Conservation (phyloP, 2,113 vertebrate genomes). For the Montifringilla adamsi region DNA sequence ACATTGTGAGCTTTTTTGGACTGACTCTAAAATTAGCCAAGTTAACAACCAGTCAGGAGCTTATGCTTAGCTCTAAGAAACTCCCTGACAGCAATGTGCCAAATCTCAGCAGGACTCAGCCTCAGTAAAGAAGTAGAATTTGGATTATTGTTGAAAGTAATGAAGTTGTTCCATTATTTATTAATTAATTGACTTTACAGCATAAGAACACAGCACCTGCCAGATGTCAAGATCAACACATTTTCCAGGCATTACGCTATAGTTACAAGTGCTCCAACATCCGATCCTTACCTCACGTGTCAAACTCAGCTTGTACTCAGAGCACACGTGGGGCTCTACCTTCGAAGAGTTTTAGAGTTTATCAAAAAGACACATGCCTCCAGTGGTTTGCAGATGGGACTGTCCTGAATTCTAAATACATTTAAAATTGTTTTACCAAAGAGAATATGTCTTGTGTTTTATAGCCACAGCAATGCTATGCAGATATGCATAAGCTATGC, state of each 20-base stretch:
- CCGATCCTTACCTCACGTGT: background rate
- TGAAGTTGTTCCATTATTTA: background rate
- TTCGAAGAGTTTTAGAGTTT: background rate
- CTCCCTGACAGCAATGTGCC: background rate
- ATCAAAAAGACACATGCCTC: background rate
- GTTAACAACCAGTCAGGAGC: background rate
- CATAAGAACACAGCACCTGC: background rate
- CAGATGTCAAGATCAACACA: background rate
- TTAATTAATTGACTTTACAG: background rate
- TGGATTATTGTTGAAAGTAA: background rate
- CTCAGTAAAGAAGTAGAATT: background rate
- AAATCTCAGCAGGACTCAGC: background rate
- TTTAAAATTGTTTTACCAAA: background rate
- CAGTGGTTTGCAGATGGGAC: background rate
- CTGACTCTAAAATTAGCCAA: background rate
- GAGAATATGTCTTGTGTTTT: background rate
- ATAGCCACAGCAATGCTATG: background rate
- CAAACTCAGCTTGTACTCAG: background rate
- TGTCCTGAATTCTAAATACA: background rate
- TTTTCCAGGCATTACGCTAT: background rate
- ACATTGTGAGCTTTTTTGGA: background rate
- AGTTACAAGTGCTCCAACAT: background rate
- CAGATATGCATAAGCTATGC: background rate
- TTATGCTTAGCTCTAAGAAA: background rate
- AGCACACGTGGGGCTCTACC: background rate